Percentiles rank a stretch among this genome's conserved stretches.
Conservation (phyloP, 2,797 vertebrate species). For the Eremophila alpestris region DNA sequence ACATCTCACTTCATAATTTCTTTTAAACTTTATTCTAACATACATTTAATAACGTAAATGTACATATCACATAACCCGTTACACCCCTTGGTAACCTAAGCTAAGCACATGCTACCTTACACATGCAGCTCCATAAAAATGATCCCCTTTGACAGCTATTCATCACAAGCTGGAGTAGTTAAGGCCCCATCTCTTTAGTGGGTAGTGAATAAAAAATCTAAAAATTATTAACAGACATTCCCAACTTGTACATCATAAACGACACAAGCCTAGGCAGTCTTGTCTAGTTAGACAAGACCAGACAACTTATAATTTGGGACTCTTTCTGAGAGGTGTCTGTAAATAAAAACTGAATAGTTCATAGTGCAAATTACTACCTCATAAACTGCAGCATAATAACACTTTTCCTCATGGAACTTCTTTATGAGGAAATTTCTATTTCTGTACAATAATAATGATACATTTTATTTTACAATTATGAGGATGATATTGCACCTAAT, state of each 20-base stretch:
- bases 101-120: neutral
- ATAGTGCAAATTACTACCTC: neutral
- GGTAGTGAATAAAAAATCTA: neutral
- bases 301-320: neutral
- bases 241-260: neutral
- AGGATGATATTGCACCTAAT: neutral
- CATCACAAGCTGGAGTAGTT: neutral
- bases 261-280: neutral
- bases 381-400: neutral
- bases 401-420: neutral
- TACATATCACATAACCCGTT: neutral
- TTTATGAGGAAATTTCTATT: neutral
- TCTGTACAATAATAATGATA: neutral
- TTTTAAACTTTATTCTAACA: neutral
- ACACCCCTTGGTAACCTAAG: neutral
- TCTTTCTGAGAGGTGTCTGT: neutral
- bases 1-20: neutral
- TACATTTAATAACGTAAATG: neutral
- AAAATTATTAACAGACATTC: neutral
- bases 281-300: neutral
- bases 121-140: neutral
- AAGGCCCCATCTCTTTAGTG: neutral
- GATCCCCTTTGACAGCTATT: neutral
- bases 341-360: neutral
- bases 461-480: neutral